Conservation (phyloP, 2,888 invertebrate genomes). For the Endotricha flammealis region DNA sequence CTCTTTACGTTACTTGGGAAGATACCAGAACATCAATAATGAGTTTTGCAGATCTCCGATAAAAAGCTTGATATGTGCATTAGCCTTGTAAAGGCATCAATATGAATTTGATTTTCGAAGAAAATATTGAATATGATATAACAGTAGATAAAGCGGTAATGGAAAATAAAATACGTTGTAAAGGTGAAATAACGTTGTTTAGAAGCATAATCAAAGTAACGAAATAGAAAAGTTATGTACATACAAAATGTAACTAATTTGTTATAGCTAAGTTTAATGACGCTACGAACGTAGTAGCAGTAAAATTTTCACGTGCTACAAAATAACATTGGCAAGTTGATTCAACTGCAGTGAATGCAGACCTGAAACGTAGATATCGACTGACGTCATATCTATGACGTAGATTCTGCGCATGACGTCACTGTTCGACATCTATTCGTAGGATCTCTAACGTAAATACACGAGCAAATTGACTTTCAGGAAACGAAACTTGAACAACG, state of each 20-base stretch:
- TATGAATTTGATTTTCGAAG: neutral
- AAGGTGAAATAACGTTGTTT: neutral
- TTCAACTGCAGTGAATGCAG: neutral
- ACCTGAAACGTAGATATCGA: constrained; percentile 6
- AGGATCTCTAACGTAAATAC: neutral
- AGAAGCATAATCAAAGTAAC: no score
- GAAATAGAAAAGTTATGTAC: no score
- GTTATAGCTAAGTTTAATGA: no score
- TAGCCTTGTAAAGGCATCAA: constrained; percentile 5
- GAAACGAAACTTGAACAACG: neutral
- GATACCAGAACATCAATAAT: constrained; percentile 8
- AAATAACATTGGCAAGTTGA: neutral
- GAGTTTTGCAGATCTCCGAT: constrained; percentile 6
- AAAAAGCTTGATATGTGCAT: constrained; percentile 5
- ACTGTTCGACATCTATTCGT: neutral
- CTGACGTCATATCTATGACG: constrained; percentile 15
- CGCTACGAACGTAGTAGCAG: no score
- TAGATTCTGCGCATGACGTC: constrained; percentile 12
- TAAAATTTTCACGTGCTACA: neutral
- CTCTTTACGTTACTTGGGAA: no score
- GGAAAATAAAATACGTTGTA: neutral
- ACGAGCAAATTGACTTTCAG: constrained; percentile 1
- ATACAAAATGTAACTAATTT: no score
- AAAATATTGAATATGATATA: neutral
- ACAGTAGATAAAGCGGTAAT: neutral